These are phyloP conservation scores for Saturnia pavonia DNA, from an alignment of 2,888 invertebrate species.

Conservation along the genomic window DNA sequence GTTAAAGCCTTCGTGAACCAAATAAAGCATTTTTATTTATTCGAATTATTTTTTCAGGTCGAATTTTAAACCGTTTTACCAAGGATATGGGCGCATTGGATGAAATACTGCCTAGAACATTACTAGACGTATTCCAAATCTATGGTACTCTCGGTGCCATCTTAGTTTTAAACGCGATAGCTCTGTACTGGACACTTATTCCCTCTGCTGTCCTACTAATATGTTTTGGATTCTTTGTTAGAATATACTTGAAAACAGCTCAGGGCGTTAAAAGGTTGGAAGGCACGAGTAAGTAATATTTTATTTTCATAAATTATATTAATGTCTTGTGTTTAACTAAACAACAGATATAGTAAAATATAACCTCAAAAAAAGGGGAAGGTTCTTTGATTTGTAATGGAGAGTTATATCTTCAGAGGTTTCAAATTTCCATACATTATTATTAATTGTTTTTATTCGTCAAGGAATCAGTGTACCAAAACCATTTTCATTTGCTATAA, in stretches of 20 bases:
- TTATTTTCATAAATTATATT: not conserved
- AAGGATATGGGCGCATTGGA: constrained; percentile 93
- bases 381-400: no score
- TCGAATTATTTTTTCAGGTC: constrained; percentile 65
- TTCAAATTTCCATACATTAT: no score
- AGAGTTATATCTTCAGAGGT: no score
- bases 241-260: constrained; percentile 85
- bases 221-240: constrained; percentile 82
- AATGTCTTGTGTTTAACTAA: not conserved
- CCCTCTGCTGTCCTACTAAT: constrained; percentile 81
- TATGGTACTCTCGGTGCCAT: constrained; percentile 78
- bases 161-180: constrained; percentile 83
- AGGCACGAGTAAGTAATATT: constrained; percentile 80
- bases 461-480: no score
- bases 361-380: no score
- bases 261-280: constrained; percentile 85
- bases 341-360: no score
- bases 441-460: no score
- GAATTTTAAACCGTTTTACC: constrained; percentile 90
- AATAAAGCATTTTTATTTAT: not conserved
- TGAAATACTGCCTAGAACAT: constrained; percentile 86
- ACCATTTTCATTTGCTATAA: no score
- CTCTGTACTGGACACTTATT: constrained; percentile 82
- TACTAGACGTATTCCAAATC: constrained; percentile 85
- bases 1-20: not conserved